A percentile compares a stretch with the other conserved stretches of the same genome.
Evolutionary conservation across 2,113 vertebrate species (phyloP).

Genomic region (Mustela lutreola): DNA sequence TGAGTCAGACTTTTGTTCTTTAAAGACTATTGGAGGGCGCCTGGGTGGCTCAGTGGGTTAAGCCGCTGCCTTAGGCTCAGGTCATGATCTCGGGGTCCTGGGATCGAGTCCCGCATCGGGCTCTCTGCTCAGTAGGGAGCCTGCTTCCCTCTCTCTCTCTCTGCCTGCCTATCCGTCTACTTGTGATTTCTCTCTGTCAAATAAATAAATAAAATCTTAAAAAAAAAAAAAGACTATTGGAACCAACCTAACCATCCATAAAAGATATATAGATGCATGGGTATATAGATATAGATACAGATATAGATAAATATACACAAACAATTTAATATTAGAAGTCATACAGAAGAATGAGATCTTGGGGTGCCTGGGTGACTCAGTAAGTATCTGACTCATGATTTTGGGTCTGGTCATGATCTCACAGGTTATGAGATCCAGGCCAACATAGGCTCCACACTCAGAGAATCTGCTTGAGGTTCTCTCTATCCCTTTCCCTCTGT

Average conservation of each 20-base stretch:
- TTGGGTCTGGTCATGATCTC: neutral
- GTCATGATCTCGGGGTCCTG: no score
- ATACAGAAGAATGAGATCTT: neutral
- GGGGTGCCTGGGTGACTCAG: neutral
- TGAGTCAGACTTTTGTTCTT: neutral
- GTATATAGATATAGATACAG: neutral
- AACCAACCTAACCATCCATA: neutral
- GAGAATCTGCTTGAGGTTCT: neutral
- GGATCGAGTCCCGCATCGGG: no score
- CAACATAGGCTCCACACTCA: neutral
- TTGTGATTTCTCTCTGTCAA: no score
- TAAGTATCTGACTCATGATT: neutral
- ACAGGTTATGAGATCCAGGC: neutral
- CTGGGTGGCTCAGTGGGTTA: no score
- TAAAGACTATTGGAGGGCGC: neutral
- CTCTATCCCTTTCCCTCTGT: neutral
- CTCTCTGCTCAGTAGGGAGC: no score
- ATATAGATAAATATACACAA: neutral
- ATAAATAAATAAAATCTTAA: no score
- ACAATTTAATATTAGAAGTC: neutral
- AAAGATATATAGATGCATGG: neutral
- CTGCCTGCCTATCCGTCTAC: no score
- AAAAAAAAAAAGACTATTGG: neutral
- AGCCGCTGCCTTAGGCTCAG: no score
- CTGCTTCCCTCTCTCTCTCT: no score